Conservation (phyloP, 2,797 vertebrate genomes). For the Catostomus latipinnis region DNA sequence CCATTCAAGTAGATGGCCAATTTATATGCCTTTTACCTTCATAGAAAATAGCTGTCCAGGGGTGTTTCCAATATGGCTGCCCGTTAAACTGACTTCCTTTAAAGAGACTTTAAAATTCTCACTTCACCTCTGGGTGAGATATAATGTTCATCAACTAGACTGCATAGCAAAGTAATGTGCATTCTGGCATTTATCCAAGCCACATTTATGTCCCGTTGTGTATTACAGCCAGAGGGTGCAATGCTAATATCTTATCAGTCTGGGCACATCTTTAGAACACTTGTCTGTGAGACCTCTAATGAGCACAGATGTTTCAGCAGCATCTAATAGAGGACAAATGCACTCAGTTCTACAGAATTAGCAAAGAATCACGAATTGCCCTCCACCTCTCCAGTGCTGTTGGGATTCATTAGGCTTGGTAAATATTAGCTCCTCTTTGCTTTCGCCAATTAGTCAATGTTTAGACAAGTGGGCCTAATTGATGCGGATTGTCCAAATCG, state of each 20-base stretch:
- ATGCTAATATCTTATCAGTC: slow-evolving; percentile 62
- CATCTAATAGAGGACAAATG: slow-evolving; percentile 47
- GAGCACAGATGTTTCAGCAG: slow-evolving; percentile 36
- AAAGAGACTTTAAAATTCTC: slow-evolving; percentile 1
- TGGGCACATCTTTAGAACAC: slow-evolving; percentile 23
- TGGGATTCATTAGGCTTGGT: slow-evolving; percentile 33
- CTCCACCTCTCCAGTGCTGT: slow-evolving; percentile 22
- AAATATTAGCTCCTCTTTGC: slow-evolving; percentile 45
- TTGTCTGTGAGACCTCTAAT: slow-evolving; percentile 36
- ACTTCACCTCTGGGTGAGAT: not conserved
- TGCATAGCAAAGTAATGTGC: slow-evolving; percentile 56
- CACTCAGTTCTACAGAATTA: slow-evolving; percentile 26
- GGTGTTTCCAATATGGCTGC: not conserved
- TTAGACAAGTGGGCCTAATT: slow-evolving; percentile 23
- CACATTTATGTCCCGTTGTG: slow-evolving; percentile 57
- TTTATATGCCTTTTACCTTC: not conserved
- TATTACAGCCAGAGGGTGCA: slow-evolving; percentile 51
- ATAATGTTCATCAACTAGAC: slow-evolving; percentile 29
- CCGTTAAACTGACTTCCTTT: not conserved
- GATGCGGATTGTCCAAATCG: not conserved
- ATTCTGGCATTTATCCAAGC: slow-evolving; percentile 66
- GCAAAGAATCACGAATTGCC: slow-evolving; percentile 7
- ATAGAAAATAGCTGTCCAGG: not conserved
- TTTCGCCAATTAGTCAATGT: slow-evolving; percentile 14
- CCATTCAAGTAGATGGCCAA: too few relatives aligned